Conservation (phyloP, 2,888 invertebrate genomes). For the Leptinotarsa juncta region DNA sequence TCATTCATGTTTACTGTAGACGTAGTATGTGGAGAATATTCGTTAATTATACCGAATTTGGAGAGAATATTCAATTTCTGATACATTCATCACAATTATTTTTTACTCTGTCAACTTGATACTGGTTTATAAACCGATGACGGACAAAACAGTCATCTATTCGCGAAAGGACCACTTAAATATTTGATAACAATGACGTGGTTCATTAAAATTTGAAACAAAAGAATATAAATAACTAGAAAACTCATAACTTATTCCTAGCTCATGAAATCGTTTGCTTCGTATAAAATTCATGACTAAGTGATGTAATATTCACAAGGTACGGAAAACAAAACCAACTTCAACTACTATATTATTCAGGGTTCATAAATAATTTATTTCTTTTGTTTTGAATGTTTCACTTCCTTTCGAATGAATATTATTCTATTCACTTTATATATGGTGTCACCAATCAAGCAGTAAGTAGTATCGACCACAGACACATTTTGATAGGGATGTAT, state of each 20-base stretch:
- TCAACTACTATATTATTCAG: slow-evolving; percentile 28
- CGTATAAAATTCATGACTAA: slow-evolving; percentile 31
- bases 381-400: slow-evolving; percentile 29
- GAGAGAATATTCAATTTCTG: too few relatives aligned
- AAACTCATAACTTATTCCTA: slow-evolving; percentile 8
- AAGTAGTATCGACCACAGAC: neutral
- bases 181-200: slow-evolving; percentile 8
- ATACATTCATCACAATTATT: too few relatives aligned
- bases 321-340: slow-evolving; percentile 34
- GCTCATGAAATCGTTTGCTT: slow-evolving; percentile 14
- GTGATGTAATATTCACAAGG: slow-evolving; percentile 34
- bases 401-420: neutral
- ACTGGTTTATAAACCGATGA: too few relatives aligned
- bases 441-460: neutral
- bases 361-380: slow-evolving; percentile 33
- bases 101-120: too few relatives aligned
- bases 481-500: too few relatives aligned
- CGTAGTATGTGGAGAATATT: too few relatives aligned
- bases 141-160: neutral
- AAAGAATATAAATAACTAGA: slow-evolving; percentile 16
- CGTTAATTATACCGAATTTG: too few relatives aligned
- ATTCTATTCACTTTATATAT: slow-evolving; percentile 1
- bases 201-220: neutral
- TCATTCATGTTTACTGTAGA: too few relatives aligned
- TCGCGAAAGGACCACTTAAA: neutral